These are phyloP conservation scores for Bolborhynchus lineola DNA, from an alignment of 2,113 vertebrate genomes.

Conservation along the genomic window DNA sequence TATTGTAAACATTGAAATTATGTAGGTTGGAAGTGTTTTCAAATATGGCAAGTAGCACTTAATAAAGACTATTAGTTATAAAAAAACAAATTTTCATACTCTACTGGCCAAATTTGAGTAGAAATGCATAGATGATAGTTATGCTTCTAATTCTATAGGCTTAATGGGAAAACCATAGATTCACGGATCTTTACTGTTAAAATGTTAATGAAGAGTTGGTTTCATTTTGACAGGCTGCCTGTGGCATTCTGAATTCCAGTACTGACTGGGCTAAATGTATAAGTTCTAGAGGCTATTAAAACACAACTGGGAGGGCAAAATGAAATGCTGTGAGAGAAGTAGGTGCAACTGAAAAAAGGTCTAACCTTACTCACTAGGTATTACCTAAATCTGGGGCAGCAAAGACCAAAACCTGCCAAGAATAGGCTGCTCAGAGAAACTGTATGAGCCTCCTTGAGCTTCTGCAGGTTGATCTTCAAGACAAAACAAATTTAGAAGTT, in stretches of 20 bases:
- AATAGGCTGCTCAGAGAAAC: not conserved
- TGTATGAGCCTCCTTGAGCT: accelerated
- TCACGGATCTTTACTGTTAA: not conserved
- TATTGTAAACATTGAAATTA: constrained; percentile 7
- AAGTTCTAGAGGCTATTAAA: constrained; percentile 3
- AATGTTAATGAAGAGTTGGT: not conserved
- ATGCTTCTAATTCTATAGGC: not conserved
- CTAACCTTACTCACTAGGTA: constrained; percentile 1
- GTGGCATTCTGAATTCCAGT: not conserved
- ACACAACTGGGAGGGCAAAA: not conserved
- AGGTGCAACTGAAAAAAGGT: not conserved
- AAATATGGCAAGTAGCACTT: not conserved
- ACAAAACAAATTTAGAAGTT: not conserved
- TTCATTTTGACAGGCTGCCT: not conserved
- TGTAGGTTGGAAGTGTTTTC: not conserved
- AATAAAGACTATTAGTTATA: not conserved
- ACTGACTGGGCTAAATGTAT: not conserved
- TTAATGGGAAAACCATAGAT: not conserved
- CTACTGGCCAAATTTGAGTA: not conserved
- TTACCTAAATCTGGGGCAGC: not conserved
- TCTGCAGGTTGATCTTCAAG: not conserved
- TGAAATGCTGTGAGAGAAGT: not conserved
- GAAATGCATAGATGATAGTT: not conserved
- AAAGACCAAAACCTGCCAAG: not conserved
- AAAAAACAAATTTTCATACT: not conserved